Evolutionary conservation across 2,113 vertebrate genomes (phyloP), one percentile per base, ranked within the genome.

Genomic region (Lates calcarifer): DNA sequence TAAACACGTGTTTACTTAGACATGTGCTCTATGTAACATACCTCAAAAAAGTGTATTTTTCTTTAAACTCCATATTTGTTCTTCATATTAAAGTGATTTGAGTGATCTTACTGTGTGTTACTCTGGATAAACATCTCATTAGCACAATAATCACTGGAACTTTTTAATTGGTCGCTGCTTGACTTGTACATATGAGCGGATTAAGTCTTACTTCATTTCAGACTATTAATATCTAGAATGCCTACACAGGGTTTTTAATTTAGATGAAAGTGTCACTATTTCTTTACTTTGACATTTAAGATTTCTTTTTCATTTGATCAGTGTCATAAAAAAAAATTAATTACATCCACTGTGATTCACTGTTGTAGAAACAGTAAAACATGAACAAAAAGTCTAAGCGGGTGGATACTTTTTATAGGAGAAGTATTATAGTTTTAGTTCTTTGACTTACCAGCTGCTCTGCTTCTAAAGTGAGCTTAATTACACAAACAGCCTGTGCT

Each of bases 351-450:
- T 77, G 39, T 56, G 83, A 84, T 55, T 82, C 68, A 80, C 17
- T 22, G 64, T 51, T 24, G 51, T 37, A 70, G 37, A 78, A 80
- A 72, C 22, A 67, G 65, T 53, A 28, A 69, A 62, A 24, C 18
- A 18, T 35, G 53, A 56, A 66, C 63, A 85, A 78, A 31, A 15
- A 43, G 49, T 4, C 9, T 1, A 18, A 55, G 77, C 29, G 56
- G 81, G 82, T 18, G 78, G 81, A 72, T 66, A 39, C 60, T 79
- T 87, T 87, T 87, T 82, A 82, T 83, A 62, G 49, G 3, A 20
- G 31, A 3, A 58, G 62, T 10, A 67, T 53, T 22, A 45, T 64
- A 49, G 18, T 77, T 83, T 79, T 39, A 55, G 39, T 58, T 81
- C 20, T 55, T 37, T 69, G 57, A 77, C 63, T 70, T 68, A 33